phyloP scores from a whole-genome alignment of 2,797 vertebrate species.

The Dryobates pubescens region DNA sequence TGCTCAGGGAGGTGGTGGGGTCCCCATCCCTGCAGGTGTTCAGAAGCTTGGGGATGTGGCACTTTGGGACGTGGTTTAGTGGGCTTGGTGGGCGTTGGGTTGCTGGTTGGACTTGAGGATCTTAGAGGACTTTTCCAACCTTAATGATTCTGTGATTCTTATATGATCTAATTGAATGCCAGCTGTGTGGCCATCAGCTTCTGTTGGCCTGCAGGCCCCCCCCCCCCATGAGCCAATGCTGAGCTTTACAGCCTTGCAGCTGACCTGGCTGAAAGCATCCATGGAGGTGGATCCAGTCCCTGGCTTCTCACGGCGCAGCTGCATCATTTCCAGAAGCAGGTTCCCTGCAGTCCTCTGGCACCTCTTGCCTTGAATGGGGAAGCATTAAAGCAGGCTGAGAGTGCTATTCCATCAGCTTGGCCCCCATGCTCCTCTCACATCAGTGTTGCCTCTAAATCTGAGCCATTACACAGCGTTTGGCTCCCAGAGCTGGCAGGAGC shows the following conservation, averaged over 20 bases:
- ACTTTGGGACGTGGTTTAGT: no score
- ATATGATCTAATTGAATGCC: not conserved
- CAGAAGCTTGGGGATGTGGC: no score
- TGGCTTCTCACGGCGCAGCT: not conserved
- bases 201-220: rapidly evolving
- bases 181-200: not conserved
- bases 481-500: not conserved
- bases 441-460: not conserved
- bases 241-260: not conserved
- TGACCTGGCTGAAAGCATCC: rapidly evolving
- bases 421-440: not conserved
- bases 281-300: rapidly evolving
- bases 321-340: not conserved
- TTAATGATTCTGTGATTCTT: no score
- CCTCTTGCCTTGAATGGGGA: not conserved
- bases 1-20: no score
- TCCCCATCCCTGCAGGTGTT: no score
- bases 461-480: rapidly evolving
- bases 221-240: rapidly evolving
- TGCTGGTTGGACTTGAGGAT: no score
- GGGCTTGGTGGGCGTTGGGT: no score
- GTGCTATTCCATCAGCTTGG: not conserved
- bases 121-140: no score
- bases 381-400: not conserved
- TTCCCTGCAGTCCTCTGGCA: not conserved